phyloP scores from a whole-genome alignment of 2,113 vertebrate species.

The Octodon degus region DNA sequence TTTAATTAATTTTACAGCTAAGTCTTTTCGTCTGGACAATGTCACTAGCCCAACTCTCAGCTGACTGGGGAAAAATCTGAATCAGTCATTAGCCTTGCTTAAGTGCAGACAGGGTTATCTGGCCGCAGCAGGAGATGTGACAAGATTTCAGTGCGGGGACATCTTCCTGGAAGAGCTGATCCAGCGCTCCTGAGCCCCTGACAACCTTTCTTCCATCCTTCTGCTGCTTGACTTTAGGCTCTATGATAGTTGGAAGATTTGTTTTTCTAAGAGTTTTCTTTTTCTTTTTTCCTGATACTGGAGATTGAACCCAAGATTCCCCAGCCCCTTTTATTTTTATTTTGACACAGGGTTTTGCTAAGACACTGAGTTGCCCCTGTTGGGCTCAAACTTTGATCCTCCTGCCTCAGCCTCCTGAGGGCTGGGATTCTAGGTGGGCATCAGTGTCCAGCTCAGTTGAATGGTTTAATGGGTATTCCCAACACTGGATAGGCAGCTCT shows the following conservation, averaged over 20 bases:
- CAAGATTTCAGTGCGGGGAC: background rate
- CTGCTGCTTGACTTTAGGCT: background rate
- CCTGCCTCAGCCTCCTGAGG: background rate
- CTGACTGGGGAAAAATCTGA: background rate
- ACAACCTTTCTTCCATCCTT: background rate
- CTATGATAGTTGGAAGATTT: background rate
- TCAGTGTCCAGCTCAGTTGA: background rate
- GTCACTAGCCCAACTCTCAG: conserved; percentile 4
- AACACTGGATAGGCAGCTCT: background rate
- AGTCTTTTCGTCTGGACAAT: conserved; percentile 30
- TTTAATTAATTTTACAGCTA: conserved; percentile 66
- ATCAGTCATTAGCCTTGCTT: background rate
- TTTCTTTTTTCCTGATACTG: background rate
- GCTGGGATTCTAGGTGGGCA: background rate
- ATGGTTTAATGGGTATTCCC: background rate
- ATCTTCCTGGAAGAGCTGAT: conserved; percentile 25
- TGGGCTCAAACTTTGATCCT: background rate
- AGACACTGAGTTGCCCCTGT: background rate
- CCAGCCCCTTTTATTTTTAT: background rate
- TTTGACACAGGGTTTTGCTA: background rate
- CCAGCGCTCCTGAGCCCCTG: fast-evolving
- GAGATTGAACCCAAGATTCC: background rate
- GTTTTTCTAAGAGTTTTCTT: background rate
- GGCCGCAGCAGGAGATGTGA: conserved; percentile 5
- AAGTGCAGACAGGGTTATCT: conserved; percentile 28